These are phyloP conservation scores for Anarrhichthys ocellatus DNA, from an alignment of 2,113 vertebrate species.

Conservation along the genomic window DNA sequence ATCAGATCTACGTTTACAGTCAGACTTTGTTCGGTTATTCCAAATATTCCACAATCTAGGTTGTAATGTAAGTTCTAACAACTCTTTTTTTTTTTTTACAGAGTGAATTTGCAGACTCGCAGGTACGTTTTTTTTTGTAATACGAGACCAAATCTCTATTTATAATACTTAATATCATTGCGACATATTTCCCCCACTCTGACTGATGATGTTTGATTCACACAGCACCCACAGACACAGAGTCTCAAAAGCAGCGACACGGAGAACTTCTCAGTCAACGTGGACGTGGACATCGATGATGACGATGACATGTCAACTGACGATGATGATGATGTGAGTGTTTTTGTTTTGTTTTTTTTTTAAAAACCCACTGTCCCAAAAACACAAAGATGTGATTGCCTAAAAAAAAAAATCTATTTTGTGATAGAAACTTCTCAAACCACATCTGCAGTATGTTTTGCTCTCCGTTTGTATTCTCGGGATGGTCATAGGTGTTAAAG, in stretches of 20 bases:
- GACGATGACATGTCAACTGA: constrained; percentile 78
- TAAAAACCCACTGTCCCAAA: background rate
- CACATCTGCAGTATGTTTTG: background rate
- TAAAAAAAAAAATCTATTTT: background rate
- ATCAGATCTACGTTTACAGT: background rate
- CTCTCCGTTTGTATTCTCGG: background rate
- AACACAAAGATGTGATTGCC: background rate
- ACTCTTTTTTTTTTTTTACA: constrained; percentile 44
- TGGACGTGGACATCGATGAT: constrained; percentile 75
- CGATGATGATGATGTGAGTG: constrained; percentile 76
- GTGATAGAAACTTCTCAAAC: background rate
- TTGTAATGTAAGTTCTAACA: background rate
- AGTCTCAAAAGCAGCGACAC: constrained; percentile 79
- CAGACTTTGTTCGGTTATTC: background rate
- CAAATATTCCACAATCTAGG: background rate
- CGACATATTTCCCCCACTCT: background rate
- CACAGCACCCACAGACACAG: constrained; percentile 34
- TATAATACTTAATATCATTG: background rate
- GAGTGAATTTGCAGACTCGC: constrained; percentile 72
- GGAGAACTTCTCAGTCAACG: constrained; percentile 75
- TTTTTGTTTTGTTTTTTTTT: background rate
- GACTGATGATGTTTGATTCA: background rate
- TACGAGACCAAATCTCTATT: background rate
- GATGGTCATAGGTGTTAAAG: background rate
- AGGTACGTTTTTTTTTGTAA: constrained; percentile 61